These are phyloP conservation scores for Panzeria rudis DNA, from an alignment of 2,888 invertebrate genomes.

Conservation along the genomic window DNA sequence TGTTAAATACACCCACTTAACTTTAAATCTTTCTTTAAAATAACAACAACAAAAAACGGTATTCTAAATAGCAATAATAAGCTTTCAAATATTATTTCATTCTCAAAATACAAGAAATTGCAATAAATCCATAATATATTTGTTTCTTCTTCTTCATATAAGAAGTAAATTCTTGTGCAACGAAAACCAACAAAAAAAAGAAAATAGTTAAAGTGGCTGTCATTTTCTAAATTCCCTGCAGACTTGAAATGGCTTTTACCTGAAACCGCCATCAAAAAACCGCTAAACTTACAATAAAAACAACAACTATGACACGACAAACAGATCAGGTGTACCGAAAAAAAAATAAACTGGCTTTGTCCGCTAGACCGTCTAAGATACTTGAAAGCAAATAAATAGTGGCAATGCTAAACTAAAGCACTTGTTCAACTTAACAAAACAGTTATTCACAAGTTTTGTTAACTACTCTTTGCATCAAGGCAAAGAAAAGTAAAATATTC, in stretches of 20 bases:
- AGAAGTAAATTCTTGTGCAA: slow-evolving; percentile 32
- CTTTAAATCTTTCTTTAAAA: not conserved
- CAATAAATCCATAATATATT: slow-evolving; percentile 59
- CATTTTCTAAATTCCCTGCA: slow-evolving; percentile 69
- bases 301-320: slow-evolving; percentile 65
- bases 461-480: slow-evolving; percentile 1
- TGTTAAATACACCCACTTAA: slow-evolving; percentile 59
- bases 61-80: slow-evolving; percentile 12
- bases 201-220: slow-evolving; percentile 67
- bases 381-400: slow-evolving; percentile 41
- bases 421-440: slow-evolving; percentile 64
- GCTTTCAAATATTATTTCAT: slow-evolving; percentile 33
- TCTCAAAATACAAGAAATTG: slow-evolving; percentile 11
- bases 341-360: slow-evolving; percentile 48
- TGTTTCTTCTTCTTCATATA: slow-evolving; percentile 3
- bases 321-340: slow-evolving; percentile 68
- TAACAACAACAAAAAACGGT: not conserved
- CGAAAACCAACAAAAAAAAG: slow-evolving; percentile 23
- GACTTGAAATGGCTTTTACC: slow-evolving; percentile 68
- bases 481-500: slow-evolving; percentile 21
- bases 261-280: slow-evolving; percentile 69
- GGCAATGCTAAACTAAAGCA: slow-evolving; percentile 66
- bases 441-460: slow-evolving; percentile 51
- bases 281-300: slow-evolving; percentile 51
- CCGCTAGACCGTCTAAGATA: slow-evolving; percentile 46